Evolutionary conservation across 2,888 invertebrate species (phyloP), one percentile per base, ranked within the genome.

Genomic region (Saturnia japonica): DNA sequence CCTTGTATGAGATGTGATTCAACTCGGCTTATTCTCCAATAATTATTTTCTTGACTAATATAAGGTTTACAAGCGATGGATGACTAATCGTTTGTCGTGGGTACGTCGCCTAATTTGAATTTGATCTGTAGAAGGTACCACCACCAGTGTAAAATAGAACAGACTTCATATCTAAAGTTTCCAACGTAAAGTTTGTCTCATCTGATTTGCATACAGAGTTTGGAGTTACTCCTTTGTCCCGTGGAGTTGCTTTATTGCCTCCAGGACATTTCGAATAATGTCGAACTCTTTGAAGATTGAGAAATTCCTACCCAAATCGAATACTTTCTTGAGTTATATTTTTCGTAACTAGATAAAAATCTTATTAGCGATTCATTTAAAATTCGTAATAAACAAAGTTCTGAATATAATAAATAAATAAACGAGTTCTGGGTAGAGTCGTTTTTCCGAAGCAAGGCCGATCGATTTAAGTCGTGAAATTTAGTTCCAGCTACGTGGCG

Each of bases 81-180:
- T n/a, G n/a, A n/a, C n/a, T 57, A 22, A 25, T 57, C 22, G 11
- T 25, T 2, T 25, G 25, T 12, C 57, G 57, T 54, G 12, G 2
- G 16, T 54, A 25, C 57, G 16, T 25, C 28, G 14, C 12, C 11
- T 28, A 28, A 60, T 28, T 28, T 28, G 25, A 12, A 28, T 4
- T 25, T 60, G 57, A 28, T 12, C 14, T 28, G 19, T 2, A 7
- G 25, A 12, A 54, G 54, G 25, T 14, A 25, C 28, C 25, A 25
- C 28, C 25, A 60, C 57, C 4, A 14, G 14, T 60, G 57, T 60
- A 60, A 12, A 54, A 60, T n/a, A 64, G 40, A 40, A 40, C 19
- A 54, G 16, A 68, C 40, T 68, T 68, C 51, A 64, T 64, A 64
- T 64, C 40, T 11, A 64, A 64, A 64, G 19, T 64, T 64, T 40